Evolutionary conservation across 30 jellyfish, hydroid and myxozoan genomes (phyloP), one percentile per base, ranked within the genome.

Genomic region (Rhopilema esculentum): DNA sequence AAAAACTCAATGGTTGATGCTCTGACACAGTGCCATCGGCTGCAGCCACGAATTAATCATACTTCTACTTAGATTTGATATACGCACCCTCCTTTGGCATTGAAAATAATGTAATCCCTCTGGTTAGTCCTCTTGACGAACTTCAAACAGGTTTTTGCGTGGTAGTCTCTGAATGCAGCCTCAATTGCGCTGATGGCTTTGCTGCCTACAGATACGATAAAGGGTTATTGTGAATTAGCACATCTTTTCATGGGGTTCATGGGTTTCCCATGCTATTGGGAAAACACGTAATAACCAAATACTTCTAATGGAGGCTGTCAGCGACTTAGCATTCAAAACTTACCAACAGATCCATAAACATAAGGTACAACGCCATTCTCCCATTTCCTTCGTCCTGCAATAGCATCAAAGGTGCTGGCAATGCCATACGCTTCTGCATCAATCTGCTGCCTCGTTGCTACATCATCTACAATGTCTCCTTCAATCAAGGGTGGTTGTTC

Each of bases 81-180:
- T n/a, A n/a, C 95, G 48, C 21, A 86, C 95, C 95, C 95, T 74
- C 84, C 83, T 29, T 79, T 79, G 27, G 88, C 88, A 51, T 52
- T 63, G 72, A 86, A 73, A 26, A 53, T 24, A 27, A 76, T 76
- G 73, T 86, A 86, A 40, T 86, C 89, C 23, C 88, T 48, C 29
- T 86, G 84, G 68, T 66, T 86, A 16, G 95, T 86, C 49, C 95
- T 67, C 30, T 33, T 64, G 4, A 74, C 89, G 19, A 86, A 86
- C n/a, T 77, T 62, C 49, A 86, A 33, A 65, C 95, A 86, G 29
- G 95, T 86, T 24, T 86, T 86, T 27, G 95, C 89, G 27, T 61
- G 89, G 78, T 73, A 86, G 49, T 86, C 95, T 4, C 83, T 63
- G 84, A 76, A 75, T 18, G 95, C 95, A 53, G 81, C 84, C 0